Conservation (phyloP, 2,113 vertebrate species). For the Muntiacus reevesi region DNA sequence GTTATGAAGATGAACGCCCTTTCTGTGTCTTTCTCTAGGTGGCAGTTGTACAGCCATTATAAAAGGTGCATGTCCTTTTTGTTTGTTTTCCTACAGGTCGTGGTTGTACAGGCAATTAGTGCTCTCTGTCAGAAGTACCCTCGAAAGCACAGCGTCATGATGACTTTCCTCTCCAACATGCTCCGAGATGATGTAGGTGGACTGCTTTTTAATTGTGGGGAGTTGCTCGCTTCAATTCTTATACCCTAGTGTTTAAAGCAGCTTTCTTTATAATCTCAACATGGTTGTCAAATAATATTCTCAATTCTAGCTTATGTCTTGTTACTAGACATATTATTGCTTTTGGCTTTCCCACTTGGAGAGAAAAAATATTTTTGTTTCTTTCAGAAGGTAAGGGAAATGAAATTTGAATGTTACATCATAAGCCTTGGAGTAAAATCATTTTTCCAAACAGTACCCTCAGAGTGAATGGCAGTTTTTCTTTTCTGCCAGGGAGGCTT, state of each 20-base stretch:
- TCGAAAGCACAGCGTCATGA: constrained; percentile 97
- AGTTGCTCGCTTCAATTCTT: not conserved
- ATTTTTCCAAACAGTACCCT: not conserved
- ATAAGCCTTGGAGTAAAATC: not conserved
- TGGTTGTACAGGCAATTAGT: constrained; percentile 98
- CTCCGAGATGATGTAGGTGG: constrained; percentile 94
- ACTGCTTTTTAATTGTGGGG: not conserved
- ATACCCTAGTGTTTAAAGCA: not conserved
- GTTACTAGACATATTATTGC: not conserved
- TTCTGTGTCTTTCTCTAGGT: constrained; percentile 81
- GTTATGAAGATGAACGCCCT: not conserved
- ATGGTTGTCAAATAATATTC: not conserved
- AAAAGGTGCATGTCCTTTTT: not conserved
- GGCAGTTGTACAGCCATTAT: constrained; percentile 87
- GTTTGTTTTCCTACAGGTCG: constrained; percentile 85
- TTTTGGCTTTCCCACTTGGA: not conserved
- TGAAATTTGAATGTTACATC: constrained; percentile 17
- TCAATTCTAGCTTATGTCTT: not conserved
- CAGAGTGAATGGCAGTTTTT: not conserved
- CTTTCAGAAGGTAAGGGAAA: not conserved
- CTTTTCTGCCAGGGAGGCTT: constrained; percentile 91
- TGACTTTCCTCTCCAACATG: constrained; percentile 99
- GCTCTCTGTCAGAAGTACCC: constrained; percentile 99
- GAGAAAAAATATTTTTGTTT: not conserved
- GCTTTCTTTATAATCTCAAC: not conserved